Base-by-base conservation (phyloP, 2,797 vertebrate species). In the Novumbra hubbsi region DNA sequence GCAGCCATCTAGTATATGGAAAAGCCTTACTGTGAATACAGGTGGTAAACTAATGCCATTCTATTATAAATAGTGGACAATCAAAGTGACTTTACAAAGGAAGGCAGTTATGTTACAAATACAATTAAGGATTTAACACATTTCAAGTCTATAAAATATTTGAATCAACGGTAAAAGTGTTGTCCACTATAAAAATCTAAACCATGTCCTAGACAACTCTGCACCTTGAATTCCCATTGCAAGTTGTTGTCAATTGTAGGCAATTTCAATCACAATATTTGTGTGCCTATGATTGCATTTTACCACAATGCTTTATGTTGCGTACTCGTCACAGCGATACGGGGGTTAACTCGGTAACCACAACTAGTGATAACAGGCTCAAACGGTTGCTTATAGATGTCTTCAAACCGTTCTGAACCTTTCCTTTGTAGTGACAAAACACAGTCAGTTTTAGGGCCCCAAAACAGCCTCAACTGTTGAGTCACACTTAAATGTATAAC, bases 51-150 rank as follows among this genome's bases (percentile, higher is more conserved):
- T 41, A 24, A 71, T 77, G 49, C n/a, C 75, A 73, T 66, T 68
- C 34, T 57, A 41, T 27, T 64, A 70, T 30, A 79, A 50, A 72
- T 49, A 74, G 75, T 62, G 50, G 41, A 74, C 55, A 68, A 72
- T 66, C 50, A 68, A 27, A 69, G 41, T 71, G 19, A 34, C n/a
- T 76, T 48, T 30, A 71, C 62, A 76, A 60, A 70, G 57, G 70
- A 80, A 79, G 69, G 67, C 62, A 60, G 71, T 67, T 69, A 76
- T 74, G 62, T 77, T 60, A 79, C 15, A 17, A 76, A 65, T 62
- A 14, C 12, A 66, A 48, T 34, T 45, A 45, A 45, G 12, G 21
- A 28, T 63, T 74, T 60, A 65, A 60, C 76, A 70, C 73, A 74
- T 57, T 17, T 75, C 28, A 73, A 34, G 50, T 57, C 69, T 71